These are phyloP conservation scores for Holocentrus rufus DNA, from an alignment of 2,797 vertebrate genomes.

Conservation along the genomic window DNA sequence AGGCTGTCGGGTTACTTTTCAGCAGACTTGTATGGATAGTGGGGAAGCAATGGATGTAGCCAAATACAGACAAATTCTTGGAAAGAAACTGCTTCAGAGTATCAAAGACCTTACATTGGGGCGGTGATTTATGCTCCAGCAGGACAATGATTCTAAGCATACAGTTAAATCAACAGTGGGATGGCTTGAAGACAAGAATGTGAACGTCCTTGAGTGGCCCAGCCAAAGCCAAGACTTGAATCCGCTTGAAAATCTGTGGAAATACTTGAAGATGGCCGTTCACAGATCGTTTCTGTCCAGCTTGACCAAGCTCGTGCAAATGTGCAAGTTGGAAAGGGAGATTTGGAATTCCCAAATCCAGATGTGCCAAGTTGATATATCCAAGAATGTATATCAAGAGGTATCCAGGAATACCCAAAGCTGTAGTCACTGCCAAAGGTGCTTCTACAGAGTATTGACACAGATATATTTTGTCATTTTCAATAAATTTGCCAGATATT, in stretches of 20 bases:
- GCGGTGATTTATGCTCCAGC: neutral
- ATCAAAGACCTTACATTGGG: neutral
- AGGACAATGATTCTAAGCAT: neutral
- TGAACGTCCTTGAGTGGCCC: constrained; percentile 4
- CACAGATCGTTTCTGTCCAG: neutral
- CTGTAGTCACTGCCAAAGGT: too few relatives aligned
- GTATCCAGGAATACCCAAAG: too few relatives aligned
- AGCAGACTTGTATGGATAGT: neutral
- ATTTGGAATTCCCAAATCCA: neutral
- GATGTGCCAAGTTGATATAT: too few relatives aligned
- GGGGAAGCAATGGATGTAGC: neutral
- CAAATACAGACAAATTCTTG: constrained; percentile 22
- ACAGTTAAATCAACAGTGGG: neutral
- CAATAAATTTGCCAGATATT: too few relatives aligned
- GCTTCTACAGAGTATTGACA: too few relatives aligned
- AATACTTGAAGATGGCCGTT: neutral
- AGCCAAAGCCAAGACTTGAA: neutral
- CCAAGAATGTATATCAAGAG: too few relatives aligned
- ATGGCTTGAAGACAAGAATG: neutral
- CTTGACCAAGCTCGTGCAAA: neutral
- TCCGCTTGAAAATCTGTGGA: constrained; percentile 16
- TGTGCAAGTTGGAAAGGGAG: neutral
- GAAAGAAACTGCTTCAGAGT: constrained; percentile 27
- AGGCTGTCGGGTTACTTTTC: too few relatives aligned
- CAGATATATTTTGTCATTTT: too few relatives aligned